phyloP scores from a whole-genome alignment of 2,888 invertebrate genomes.

The Tetanocera ferruginea region DNA sequence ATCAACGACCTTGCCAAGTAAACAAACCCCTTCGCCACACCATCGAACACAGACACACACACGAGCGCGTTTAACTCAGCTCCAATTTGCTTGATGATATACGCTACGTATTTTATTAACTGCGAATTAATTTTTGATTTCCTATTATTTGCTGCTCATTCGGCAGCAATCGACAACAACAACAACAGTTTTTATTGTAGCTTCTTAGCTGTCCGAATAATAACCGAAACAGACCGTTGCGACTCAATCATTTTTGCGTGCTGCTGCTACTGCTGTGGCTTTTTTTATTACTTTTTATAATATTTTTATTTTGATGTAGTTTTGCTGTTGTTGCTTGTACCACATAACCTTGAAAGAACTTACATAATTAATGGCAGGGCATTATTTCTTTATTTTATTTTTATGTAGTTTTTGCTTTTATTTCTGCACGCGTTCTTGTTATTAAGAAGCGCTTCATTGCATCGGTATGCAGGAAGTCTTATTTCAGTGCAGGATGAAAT shows the following conservation, averaged over 20 bases:
- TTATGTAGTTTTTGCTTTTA: background rate
- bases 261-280: background rate
- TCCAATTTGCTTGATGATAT: background rate
- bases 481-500: background rate
- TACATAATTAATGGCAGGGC: constrained; percentile 39
- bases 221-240: background rate
- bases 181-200: background rate
- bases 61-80: background rate
- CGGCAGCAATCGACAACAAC: background rate
- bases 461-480: constrained; percentile 31
- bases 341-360: constrained; percentile 39
- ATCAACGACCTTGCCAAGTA: too few species aligned
- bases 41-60: background rate
- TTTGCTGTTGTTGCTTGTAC: background rate
- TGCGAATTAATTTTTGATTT: constrained; percentile 6
- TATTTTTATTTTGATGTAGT: background rate
- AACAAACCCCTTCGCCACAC: background rate
- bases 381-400: background rate
- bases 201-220: background rate
- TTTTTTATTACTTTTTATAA: background rate
- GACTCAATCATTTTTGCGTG: background rate
- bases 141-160: too few species aligned
- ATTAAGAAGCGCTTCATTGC: constrained; percentile 31
- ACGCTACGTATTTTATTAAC: background rate
- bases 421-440: background rate